Evolutionary conservation across 2,797 vertebrate species (phyloP), one percentile per base, ranked within the genome.

Genomic region (Orientallactaga sibirica): DNA sequence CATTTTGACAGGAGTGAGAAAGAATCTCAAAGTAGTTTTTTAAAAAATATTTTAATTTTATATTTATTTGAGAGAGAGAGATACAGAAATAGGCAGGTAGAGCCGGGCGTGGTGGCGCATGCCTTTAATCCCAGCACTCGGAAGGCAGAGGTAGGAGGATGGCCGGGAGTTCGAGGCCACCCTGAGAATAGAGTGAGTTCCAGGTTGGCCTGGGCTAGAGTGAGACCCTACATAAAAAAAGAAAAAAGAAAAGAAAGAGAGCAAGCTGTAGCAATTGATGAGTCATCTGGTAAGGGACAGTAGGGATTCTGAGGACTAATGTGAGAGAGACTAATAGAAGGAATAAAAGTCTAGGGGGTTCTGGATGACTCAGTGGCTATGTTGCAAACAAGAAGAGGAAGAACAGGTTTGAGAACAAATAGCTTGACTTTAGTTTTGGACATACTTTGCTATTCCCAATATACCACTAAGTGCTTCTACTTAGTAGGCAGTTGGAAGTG

Each of bases 391-490:
- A 64, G 48, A 88, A 52, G 62, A 81, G 55, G 62, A 64, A 22
- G 71, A 70, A 81, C 64, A 71, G 68, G 64, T 88, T 80, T 77
- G 19, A 70, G 74, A 78, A 93, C 75, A 90, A 85, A 67, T 58
- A 22, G 64, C 19, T 88, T n/a, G 64, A 91, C 58, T 43, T 88
- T 55, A 19, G 20, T 88, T 85, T 77, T 58, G 55, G 61, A 48
- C 18, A 55, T 41, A 27, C 37, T 55, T 80, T 70, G 2, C 29
- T 8, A 0, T 67, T 73, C 16, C 62, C 20, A 4, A 12, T 81
- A 27, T 43, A n/a, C 83, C 25, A 81, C 7, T 73, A 7, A 70
- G 18, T 88, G 48, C 29, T 77, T 81, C 2, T 37, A 14, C 74
- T 25, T 64, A 41, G 66, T 18, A 33, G 37, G 52, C 14, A 9